Base-by-base conservation (phyloP, 2,888 invertebrate genomes). In the Catotricha subobsoleta region DNA sequence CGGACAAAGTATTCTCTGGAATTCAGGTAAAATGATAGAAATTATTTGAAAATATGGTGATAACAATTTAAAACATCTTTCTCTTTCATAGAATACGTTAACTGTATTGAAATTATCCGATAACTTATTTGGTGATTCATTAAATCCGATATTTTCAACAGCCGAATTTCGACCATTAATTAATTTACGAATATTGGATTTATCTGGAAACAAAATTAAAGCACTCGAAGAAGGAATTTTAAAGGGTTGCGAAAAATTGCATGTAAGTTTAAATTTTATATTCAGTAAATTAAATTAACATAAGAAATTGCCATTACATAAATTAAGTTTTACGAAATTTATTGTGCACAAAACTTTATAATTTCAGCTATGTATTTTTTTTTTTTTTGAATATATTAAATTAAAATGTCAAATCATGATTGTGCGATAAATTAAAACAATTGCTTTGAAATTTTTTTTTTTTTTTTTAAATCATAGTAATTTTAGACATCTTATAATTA, bases 121-220 rank as follows among this genome's bases (percentile, higher is more conserved):
- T 53, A 91, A 91, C 56, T 65, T 84, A n/a, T 67, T 91, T 21
- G 90, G 90, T 1, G 88, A 90, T 56, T 84, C 81, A 51, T 64
- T 90, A 21, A 90, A 88, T 62, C 90, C 90, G 1, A 86, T 90
- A 48, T 90, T 90, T 60, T 83, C 86, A 16, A 81, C 81, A 31
- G 76, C 78, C 23, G 88, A 88, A 59, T 76, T 90, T 45, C 81
- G 82, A 49, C 76, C 79, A 13, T 62, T 90, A 45, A 71, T 71
- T 3, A 73, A 76, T 44, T 64, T 90, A 41, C 72, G 74, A 52
- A 62, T 80, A 28, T 60, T 91, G 43, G 86, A 88, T 56, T 65
- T 91, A 33, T 79, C 80, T 40, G 77, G 78, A 8, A 91, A 91
- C 54, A 73, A 71, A 45, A 77, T 91, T 40, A 72, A 80, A 52